Percentiles rank a stretch among this genome's conserved stretches.
Conservation (phyloP, 2,888 invertebrate species). For the Diadegma fenestrale region DNA sequence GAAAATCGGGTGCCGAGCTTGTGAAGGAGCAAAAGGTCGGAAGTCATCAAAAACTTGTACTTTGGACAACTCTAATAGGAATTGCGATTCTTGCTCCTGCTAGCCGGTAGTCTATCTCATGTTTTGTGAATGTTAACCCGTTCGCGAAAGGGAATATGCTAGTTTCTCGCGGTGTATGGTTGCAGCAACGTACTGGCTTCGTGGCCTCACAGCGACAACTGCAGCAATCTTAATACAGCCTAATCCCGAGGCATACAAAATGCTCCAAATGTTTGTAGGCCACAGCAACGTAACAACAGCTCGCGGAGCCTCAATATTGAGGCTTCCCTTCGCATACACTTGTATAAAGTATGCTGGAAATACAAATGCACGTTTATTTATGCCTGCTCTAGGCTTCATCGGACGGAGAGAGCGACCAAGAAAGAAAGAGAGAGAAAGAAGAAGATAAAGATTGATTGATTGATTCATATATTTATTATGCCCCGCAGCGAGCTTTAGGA, state of each 20-base stretch:
- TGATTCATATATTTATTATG: no score
- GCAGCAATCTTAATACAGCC: constrained; percentile 49
- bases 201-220: neutral
- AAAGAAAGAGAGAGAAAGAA: constrained; percentile 25
- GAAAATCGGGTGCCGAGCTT: constrained; percentile 24
- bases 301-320: constrained; percentile 23
- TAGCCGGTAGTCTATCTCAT: neutral
- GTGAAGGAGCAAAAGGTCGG: constrained; percentile 62
- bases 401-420: neutral
- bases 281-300: constrained; percentile 10
- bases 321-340: constrained; percentile 43
- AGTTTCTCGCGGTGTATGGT: no score
- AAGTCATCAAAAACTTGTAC: constrained; percentile 79
- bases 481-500: no score
- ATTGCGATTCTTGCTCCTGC: constrained; percentile 26
- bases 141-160: neutral
- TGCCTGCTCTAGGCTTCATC: constrained; percentile 7
- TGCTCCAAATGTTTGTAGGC: constrained; percentile 48
- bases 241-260: constrained; percentile 59
- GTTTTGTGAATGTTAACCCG: neutral
- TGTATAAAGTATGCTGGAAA: neutral
- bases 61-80: constrained; percentile 71
- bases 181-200: neutral
- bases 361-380: constrained; percentile 16
- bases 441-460: no score